Conservation (phyloP, 2,113 vertebrate species). For the Nycticryphes semicollaris region DNA sequence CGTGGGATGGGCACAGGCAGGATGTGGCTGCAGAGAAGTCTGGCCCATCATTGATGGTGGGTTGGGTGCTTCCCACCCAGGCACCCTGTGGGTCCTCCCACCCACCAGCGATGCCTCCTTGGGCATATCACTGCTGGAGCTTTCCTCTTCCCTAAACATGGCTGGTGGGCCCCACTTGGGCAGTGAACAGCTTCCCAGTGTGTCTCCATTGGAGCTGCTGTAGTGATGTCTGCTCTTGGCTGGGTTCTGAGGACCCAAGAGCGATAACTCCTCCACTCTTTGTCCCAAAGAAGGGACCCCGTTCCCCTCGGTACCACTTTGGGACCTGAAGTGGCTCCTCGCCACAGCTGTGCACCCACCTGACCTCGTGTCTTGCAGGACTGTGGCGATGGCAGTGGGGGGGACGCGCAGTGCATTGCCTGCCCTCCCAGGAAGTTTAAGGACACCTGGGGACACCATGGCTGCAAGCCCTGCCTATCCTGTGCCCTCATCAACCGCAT, state of each 20-base stretch:
- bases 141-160: fast-evolving
- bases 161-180: fast-evolving
- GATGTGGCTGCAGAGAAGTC: background rate
- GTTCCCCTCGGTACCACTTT: fast-evolving
- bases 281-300: background rate
- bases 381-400: slow-evolving; percentile 78
- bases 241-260: background rate
- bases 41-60: background rate
- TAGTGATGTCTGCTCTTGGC: fast-evolving
- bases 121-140: fast-evolving
- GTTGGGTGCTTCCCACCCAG: background rate
- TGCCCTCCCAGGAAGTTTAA: slow-evolving; percentile 81
- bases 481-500: slow-evolving; percentile 79
- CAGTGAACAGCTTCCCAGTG: fast-evolving
- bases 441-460: slow-evolving; percentile 76
- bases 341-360: fast-evolving
- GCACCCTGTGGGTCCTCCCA: fast-evolving
- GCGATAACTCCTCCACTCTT: fast-evolving
- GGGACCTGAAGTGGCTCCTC: background rate
- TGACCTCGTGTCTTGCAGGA: slow-evolving; percentile 61
- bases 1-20: fast-evolving
- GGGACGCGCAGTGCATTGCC: slow-evolving; percentile 61
- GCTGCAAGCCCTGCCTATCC: slow-evolving; percentile 80
- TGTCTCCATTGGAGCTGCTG: background rate
- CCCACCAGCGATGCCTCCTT: fast-evolving